These are phyloP conservation scores for Bathynomus jamesi DNA, from an alignment of 1,140 invertebrate genomes.

Conservation along the genomic window DNA sequence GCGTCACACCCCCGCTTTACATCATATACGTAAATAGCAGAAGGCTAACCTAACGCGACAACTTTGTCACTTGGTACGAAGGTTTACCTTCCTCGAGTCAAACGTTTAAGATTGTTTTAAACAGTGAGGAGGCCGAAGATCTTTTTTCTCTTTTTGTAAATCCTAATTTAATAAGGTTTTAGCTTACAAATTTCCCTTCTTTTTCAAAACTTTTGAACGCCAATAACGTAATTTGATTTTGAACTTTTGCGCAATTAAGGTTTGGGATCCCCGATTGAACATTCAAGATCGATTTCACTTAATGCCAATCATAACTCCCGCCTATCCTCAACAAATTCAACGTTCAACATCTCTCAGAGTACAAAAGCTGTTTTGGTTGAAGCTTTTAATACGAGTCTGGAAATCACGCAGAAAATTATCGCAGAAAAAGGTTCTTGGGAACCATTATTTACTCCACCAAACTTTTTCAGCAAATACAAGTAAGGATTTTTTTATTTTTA, in stretches of 20 bases:
- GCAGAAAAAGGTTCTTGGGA: slow-evolving; percentile 67
- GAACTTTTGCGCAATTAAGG: slow-evolving; percentile 48
- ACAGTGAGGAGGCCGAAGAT: no score
- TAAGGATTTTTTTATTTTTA: slow-evolving; percentile 41
- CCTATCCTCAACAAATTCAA: slow-evolving; percentile 98
- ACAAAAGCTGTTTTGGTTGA: slow-evolving; percentile 89
- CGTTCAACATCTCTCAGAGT: slow-evolving; percentile 93
- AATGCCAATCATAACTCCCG: slow-evolving; percentile 99
- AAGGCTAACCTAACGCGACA: no score
- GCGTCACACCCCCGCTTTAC: no score
- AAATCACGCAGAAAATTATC: slow-evolving; percentile 35
- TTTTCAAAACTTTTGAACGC: background rate
- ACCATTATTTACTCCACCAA: slow-evolving; percentile 86
- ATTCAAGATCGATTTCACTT: slow-evolving; percentile 85
- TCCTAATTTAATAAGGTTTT: no score
- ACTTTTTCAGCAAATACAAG: slow-evolving; percentile 91
- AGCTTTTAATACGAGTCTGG: slow-evolving; percentile 64
- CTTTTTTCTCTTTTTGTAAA: no score
- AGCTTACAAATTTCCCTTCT: no score
- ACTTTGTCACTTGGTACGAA: no score
- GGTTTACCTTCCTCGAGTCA: no score
- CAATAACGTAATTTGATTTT: background rate
- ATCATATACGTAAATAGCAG: no score
- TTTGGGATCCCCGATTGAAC: slow-evolving; percentile 92
- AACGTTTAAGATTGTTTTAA: no score